Percentiles rank a stretch among this genome's conserved stretches.
These are phyloP conservation scores for Piaya cayana DNA, from an alignment of 2,113 vertebrate genomes.

Conservation along the genomic window DNA sequence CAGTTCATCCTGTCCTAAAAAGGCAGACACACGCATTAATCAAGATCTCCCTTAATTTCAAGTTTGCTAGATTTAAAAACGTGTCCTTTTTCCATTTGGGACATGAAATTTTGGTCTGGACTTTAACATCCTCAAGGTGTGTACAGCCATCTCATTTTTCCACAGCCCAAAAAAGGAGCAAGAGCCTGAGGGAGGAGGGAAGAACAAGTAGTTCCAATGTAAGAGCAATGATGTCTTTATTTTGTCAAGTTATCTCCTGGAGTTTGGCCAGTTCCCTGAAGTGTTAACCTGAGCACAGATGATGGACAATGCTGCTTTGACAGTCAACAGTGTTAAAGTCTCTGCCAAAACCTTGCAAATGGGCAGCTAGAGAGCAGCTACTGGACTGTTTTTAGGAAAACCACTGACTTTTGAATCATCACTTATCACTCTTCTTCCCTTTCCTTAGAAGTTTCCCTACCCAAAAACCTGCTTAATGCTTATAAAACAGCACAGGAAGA, in stretches of 20 bases:
- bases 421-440: not conserved
- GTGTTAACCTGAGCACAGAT: not conserved
- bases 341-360: not conserved
- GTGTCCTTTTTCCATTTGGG: too few species aligned
- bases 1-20: conserved; percentile 14
- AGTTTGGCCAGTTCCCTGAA: not conserved
- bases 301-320: not conserved
- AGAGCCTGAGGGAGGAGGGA: not conserved
- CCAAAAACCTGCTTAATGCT: not conserved
- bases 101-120: not conserved
- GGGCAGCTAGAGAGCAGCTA: not conserved
- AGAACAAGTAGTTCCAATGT: not conserved
- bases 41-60: not conserved
- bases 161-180: not conserved
- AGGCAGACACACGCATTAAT: not conserved
- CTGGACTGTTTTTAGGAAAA: not conserved
- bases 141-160: not conserved
- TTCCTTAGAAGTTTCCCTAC: not conserved
- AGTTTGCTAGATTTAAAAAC: not conserved
- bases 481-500: conserved; percentile 4
- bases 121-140: not conserved
- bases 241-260: not conserved
- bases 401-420: not conserved
- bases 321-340: not conserved
- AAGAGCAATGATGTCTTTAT: conserved; percentile 13